Percentiles rank a stretch among this genome's conserved stretches.
These are phyloP conservation scores for Uloborus diversus DNA, from an alignment of 1,140 invertebrate species.

Conservation along the genomic window DNA sequence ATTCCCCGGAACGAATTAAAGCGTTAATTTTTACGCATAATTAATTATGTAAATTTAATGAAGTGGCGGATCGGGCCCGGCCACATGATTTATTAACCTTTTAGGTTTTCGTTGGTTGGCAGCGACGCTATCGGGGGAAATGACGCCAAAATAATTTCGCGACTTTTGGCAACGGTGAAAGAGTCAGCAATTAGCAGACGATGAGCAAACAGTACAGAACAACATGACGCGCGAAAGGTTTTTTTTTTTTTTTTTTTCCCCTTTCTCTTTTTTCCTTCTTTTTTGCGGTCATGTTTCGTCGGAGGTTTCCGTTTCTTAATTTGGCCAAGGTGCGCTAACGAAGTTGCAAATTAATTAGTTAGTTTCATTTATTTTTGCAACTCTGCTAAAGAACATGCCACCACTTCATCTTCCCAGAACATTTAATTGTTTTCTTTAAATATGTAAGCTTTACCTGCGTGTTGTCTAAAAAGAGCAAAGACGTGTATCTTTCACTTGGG, in stretches of 20 bases:
- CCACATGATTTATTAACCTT: constrained; percentile 52
- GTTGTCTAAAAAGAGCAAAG: no score
- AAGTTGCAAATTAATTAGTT: constrained; percentile 11
- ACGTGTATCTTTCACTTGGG: no score
- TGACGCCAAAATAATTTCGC: constrained; percentile 44
- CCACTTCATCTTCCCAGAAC: no score
- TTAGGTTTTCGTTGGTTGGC: constrained; percentile 34
- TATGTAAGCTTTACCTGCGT: no score
- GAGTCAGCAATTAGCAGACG: constrained; percentile 42
- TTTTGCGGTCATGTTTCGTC: no score
- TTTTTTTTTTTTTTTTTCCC: neutral
- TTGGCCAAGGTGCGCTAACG: neutral
- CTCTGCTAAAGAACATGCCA: no score
- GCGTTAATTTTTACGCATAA: constrained; percentile 55
- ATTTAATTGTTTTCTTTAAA: no score
- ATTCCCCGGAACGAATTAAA: constrained; percentile 42
- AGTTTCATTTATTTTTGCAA: constrained; percentile 2
- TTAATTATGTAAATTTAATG: constrained; percentile 56
- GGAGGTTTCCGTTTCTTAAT: no score
- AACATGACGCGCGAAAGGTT: neutral
- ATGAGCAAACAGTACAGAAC: neutral
- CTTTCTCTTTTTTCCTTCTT: neutral
- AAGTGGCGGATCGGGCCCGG: constrained; percentile 35
- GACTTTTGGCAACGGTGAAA: constrained; percentile 36
- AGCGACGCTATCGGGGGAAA: constrained; percentile 32